Conservation (phyloP, 2,797 vertebrate genomes). For the Amblyraja radiata region DNA sequence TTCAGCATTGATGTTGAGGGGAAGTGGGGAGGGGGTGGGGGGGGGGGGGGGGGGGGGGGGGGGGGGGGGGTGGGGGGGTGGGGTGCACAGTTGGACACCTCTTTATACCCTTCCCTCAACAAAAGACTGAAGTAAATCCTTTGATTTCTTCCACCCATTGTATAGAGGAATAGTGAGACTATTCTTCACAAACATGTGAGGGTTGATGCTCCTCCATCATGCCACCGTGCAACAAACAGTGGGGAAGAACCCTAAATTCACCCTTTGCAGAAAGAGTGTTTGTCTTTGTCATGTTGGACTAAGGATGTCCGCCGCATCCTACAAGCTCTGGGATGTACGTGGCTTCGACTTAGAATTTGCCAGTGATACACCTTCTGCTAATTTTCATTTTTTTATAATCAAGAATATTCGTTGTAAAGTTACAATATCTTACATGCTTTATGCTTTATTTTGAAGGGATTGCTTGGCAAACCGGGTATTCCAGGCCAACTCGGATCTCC, state of each 20-base stretch:
- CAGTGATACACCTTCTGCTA: background rate
- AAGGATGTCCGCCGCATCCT: background rate
- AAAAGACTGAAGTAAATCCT: background rate
- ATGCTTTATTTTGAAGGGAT: conserved; percentile 42
- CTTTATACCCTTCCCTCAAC: too few relatives aligned
- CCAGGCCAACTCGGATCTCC: conserved; percentile 43
- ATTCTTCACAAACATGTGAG: background rate
- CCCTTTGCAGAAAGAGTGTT: background rate
- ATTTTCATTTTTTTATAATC: background rate
- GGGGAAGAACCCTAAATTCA: background rate
- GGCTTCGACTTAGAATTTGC: background rate
- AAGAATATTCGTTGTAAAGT: background rate
- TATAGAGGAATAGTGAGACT: background rate
- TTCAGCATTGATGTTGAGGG: too few relatives aligned
- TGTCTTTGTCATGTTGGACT: background rate
- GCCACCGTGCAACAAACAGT: background rate
- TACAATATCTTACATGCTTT: background rate
- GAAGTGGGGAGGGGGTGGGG: too few relatives aligned
- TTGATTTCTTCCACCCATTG: background rate
- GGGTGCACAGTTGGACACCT: too few relatives aligned
- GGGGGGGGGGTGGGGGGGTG: too few relatives aligned
- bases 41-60: too few relatives aligned
- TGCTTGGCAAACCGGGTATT: conserved; percentile 41
- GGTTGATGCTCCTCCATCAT: background rate
- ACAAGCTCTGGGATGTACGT: background rate